Evolutionary conservation across 2,888 invertebrate genomes (phyloP).

Genomic region (Macroteleia sp.): DNA sequence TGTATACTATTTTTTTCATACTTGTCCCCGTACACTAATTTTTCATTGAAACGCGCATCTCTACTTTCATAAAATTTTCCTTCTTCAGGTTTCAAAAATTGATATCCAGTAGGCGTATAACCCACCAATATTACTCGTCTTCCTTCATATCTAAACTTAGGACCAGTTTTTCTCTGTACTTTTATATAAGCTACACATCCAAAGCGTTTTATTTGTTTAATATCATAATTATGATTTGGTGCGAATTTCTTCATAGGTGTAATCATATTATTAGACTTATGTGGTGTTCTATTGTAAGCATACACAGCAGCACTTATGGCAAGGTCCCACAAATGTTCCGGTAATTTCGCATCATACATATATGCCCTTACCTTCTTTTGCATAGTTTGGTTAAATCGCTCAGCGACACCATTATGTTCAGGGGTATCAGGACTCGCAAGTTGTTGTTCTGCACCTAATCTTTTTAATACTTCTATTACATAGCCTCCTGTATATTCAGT

Average conservation of each 20-base stretch:
- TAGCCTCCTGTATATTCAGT: neutral
- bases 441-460: neutral
- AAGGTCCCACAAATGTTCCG: too few relatives aligned
- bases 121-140: neutral
- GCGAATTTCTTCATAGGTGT: slow-evolving; percentile 51
- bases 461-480: neutral
- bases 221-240: slow-evolving; percentile 31
- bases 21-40: slow-evolving; percentile 55
- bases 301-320: too few relatives aligned
- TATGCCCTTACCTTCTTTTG: too few relatives aligned
- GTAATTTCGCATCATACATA: too few relatives aligned
- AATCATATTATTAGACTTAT: too few relatives aligned
- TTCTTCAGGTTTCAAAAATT: neutral
- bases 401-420: neutral
- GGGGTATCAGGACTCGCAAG: neutral
- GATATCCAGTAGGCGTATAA: neutral
- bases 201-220: slow-evolving; percentile 51
- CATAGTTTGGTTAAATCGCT: neutral
- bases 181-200: slow-evolving; percentile 53
- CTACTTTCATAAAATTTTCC: neutral
- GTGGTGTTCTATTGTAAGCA: too few relatives aligned
- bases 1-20: slow-evolving; percentile 40
- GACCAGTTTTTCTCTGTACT: slow-evolving; percentile 19
- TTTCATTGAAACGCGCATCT: neutral
- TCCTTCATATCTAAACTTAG: neutral